A percentile compares a stretch with the other conserved stretches of the same genome.
phyloP scores from a whole-genome alignment of 2,888 invertebrate species.

The Rhamphomyia laevipes region DNA sequence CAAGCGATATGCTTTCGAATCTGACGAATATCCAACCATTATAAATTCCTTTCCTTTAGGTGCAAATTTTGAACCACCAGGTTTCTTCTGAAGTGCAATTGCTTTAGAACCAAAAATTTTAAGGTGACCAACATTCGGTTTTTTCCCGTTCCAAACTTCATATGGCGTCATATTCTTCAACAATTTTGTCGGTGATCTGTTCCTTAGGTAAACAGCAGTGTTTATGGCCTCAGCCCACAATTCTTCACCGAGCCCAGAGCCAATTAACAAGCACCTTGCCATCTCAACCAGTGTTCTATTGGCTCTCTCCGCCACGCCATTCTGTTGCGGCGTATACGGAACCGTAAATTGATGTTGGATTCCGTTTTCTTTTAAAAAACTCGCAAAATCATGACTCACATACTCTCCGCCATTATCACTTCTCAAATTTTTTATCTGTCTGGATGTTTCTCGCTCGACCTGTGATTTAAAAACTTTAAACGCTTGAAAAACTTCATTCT shows the following conservation, averaged over 20 bases:
- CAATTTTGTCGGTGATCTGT: background rate
- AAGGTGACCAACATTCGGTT: background rate
- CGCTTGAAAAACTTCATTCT: slow-evolving; percentile 9
- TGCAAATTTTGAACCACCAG: too few relatives aligned
- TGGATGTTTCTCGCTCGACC: slow-evolving; percentile 9
- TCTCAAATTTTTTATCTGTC: slow-evolving; percentile 6
- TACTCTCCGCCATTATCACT: slow-evolving; percentile 6
- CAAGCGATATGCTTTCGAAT: too few relatives aligned
- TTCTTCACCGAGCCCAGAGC: slow-evolving; percentile 14
- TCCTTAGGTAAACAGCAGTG: background rate
- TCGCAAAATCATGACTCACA: background rate
- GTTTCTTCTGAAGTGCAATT: too few relatives aligned
- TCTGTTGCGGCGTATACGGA: background rate
- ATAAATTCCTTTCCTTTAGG: too few relatives aligned
- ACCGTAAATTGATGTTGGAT: background rate
- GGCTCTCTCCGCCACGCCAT: background rate
- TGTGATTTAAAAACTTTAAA: slow-evolving; percentile 10
- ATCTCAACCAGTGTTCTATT: slow-evolving; percentile 9
- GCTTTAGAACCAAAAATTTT: background rate
- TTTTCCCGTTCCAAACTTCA: slow-evolving; percentile 7
- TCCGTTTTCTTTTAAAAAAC: background rate
- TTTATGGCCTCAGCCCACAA: slow-evolving; percentile 8
- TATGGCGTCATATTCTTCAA: slow-evolving; percentile 8
- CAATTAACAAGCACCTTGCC: slow-evolving; percentile 17
- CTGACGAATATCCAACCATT: too few relatives aligned